Evolutionary conservation across 2,113 vertebrate species (phyloP), one percentile per base, ranked within the genome.

Genomic region (Dasypus novemcinctus): DNA sequence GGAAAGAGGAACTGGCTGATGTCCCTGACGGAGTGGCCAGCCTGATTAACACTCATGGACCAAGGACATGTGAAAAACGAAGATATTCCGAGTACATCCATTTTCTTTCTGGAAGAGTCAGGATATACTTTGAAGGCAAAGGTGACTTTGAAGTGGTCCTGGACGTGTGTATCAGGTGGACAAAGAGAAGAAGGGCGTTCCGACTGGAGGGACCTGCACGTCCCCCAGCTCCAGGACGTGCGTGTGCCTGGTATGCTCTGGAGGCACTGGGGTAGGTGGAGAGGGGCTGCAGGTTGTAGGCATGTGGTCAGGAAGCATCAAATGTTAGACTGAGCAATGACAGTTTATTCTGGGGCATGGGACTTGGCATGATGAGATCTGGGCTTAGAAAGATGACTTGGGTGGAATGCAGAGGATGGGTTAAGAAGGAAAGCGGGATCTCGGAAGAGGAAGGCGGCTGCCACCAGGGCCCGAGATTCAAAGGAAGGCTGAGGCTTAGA

Each of bases 221-320:
- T 23, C 4, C 0, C 7, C 2, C 10, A 74, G 17, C 15, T 3
- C 41, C 21, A 23, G 69, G 31, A 72, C 25, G 0, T 31, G 46
- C 29, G 33, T 7, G 25, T 43, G 15, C 1, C 1, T 13, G 33
- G 21, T 21, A 2, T 3, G 10, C n/a, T 54, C 29, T 71, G 80
- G 7, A 14, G 1, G 79, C 27, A 10, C 25, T n/a, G 3, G 10
- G 18, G 25, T 1, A 25, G 36, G 71, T 1, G 23, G 14, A 4
- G 6, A 0, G 10, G n/a, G 38, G 23, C 86, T 41, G 17, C 5
- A 54, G 74, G 33, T 59, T 36, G 8, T 33, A 43, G 31, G 7
- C 59, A 7, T 12, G 15, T 61, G 9, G 49, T 59, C 87, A 54
- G 20, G 20, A 59, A 85, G 14, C 12, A 54, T 21, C 64, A 12